phyloP scores from a whole-genome alignment of 2,113 vertebrate species.

The Capricornis sumatraensis region DNA sequence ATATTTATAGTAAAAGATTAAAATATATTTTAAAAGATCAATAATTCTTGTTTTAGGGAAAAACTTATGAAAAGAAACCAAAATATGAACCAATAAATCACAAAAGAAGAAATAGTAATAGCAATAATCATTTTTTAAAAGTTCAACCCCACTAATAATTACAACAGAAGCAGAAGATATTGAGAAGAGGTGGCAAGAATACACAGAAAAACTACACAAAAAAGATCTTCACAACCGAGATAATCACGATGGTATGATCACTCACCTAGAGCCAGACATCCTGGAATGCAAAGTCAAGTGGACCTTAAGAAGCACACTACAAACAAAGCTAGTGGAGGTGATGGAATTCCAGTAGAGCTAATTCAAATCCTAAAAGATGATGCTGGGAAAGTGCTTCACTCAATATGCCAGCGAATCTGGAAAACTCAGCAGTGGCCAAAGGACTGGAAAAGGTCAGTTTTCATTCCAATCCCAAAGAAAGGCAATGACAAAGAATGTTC shows the following conservation, averaged over 20 bases:
- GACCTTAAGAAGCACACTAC: background rate
- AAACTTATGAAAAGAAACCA: background rate
- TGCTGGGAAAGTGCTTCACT: background rate
- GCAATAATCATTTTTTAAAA: background rate
- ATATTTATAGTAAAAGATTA: background rate
- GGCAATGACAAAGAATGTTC: background rate
- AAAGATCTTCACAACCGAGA: background rate
- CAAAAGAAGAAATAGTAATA: background rate
- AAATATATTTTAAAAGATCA: background rate
- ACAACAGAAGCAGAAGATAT: background rate
- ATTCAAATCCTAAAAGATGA: background rate
- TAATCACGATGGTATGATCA: background rate
- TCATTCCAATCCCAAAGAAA: background rate
- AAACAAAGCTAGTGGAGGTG: background rate
- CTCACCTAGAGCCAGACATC: background rate
- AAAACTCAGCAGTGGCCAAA: background rate
- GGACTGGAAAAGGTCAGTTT: background rate
- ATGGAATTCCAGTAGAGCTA: background rate
- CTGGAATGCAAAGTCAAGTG: background rate
- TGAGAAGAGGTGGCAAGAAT: background rate
- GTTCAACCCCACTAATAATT: background rate
- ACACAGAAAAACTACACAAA: background rate
- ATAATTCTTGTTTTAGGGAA: background rate
- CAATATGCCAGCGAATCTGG: background rate
- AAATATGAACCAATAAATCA: background rate